Conservation (phyloP, 2,797 vertebrate species). For the Girardinus metallicus region DNA sequence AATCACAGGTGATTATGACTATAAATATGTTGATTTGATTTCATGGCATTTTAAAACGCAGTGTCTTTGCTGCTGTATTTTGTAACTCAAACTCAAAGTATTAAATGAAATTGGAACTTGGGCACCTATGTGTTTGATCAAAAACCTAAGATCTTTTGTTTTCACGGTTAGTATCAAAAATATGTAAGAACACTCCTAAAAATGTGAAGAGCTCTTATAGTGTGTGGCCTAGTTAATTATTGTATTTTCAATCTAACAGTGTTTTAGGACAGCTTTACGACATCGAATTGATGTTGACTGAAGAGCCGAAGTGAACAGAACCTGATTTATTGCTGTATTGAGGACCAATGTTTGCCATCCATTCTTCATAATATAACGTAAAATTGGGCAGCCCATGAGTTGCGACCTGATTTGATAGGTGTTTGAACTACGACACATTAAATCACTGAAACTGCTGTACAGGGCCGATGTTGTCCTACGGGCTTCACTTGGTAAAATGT, state of each 20-base stretch:
- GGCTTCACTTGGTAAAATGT: not conserved
- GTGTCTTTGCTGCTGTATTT: not conserved
- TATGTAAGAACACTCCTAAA: not conserved
- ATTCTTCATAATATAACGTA: not conserved
- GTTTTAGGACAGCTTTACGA: not conserved
- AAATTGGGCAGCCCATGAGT: not conserved
- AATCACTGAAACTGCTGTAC: not conserved
- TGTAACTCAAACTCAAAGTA: not conserved
- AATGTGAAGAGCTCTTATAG: not conserved
- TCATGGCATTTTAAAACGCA: not conserved
- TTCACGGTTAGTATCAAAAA: not conserved
- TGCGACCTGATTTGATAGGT: not conserved
- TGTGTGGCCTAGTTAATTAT: not conserved
- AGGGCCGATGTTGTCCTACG: not conserved
- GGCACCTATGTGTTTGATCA: not conserved
- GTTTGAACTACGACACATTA: not conserved
- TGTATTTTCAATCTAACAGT: not conserved
- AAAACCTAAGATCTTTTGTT: not conserved
- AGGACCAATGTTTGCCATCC: constrained; percentile 28
- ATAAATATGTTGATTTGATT: not conserved
- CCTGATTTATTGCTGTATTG: not conserved
- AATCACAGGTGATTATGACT: not conserved
- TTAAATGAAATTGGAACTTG: not conserved
- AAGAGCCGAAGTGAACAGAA: not conserved
- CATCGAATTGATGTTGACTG: not conserved